Evolutionary conservation across 2,888 invertebrate species (phyloP).

Genomic region (Brenthis hecate): DNA sequence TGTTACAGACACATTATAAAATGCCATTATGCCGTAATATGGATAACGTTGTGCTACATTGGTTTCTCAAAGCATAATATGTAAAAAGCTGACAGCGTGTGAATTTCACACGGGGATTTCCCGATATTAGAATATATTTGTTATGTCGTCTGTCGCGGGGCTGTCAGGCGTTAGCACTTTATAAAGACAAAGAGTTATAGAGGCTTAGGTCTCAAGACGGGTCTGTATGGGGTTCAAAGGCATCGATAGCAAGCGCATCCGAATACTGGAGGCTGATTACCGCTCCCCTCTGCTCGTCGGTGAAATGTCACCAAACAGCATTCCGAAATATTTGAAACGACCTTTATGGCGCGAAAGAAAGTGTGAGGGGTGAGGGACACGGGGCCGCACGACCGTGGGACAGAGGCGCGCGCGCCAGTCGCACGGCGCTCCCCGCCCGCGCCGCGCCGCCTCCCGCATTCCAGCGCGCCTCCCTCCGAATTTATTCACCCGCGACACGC

Average conservation of each 20-base stretch:
- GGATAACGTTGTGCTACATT: slow-evolving; percentile 21
- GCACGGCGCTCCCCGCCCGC: slow-evolving; percentile 75
- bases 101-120: slow-evolving; percentile 44
- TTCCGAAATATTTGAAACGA: slow-evolving; percentile 83
- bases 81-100: slow-evolving; percentile 37
- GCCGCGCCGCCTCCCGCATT: slow-evolving; percentile 71
- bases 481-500: slow-evolving; percentile 77
- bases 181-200: background rate
- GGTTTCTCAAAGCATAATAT: slow-evolving; percentile 1
- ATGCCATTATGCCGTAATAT: slow-evolving; percentile 14
- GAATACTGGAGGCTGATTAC: slow-evolving; percentile 68
- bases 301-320: slow-evolving; percentile 82
- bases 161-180: background rate
- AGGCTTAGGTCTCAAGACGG: slow-evolving; percentile 22
- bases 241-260: slow-evolving; percentile 48
- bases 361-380: slow-evolving; percentile 70
- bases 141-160: slow-evolving; percentile 1
- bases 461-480: slow-evolving; percentile 79
- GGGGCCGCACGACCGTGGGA: slow-evolving; percentile 86
- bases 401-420: slow-evolving; percentile 84
- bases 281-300: slow-evolving; percentile 68
- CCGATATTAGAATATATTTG: slow-evolving; percentile 35
- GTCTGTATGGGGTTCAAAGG: slow-evolving; percentile 33
- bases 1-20: background rate
- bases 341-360: slow-evolving; percentile 83